Evolutionary conservation across 2,888 invertebrate species (phyloP).

Genomic region (Protophormia terraenovae): DNA sequence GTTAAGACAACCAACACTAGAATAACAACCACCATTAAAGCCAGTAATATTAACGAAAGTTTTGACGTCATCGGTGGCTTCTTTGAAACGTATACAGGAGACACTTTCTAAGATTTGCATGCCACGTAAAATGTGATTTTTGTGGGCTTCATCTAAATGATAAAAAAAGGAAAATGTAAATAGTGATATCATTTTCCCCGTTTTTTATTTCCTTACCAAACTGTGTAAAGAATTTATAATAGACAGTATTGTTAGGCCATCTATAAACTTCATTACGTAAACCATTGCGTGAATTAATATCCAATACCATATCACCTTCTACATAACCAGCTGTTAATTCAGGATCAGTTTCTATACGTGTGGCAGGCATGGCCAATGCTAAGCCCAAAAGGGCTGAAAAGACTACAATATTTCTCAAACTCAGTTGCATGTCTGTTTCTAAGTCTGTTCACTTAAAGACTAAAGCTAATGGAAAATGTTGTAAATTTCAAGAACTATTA

Average conservation of each 20-base stretch:
- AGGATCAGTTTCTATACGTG: conserved; percentile 82
- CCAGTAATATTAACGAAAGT: conserved; percentile 75
- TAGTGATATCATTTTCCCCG: no score
- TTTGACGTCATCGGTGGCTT: conserved; percentile 81
- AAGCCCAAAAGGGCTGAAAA: conserved; percentile 4
- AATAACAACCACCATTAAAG: conserved; percentile 86
- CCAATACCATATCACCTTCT: conserved; percentile 89
- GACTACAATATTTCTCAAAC: background rate
- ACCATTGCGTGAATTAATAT: conserved; percentile 83
- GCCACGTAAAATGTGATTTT: conserved; percentile 85
- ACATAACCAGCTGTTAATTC: conserved; percentile 88
- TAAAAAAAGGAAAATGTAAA: background rate
- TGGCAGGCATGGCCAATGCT: conserved; percentile 22
- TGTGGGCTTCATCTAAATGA: conserved; percentile 82
- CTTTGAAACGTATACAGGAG: conserved; percentile 88
- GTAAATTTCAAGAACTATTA: background rate
- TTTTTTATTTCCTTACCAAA: no score
- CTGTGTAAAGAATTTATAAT: conserved; percentile 84
- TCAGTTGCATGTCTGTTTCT: conserved; percentile 39
- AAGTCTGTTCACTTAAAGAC: background rate
- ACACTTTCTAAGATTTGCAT: conserved; percentile 87
- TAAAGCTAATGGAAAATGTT: background rate
- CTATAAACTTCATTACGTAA: conserved; percentile 82
- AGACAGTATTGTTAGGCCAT: conserved; percentile 86
- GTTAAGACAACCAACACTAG: conserved; percentile 85